These are phyloP conservation scores for Ditula angustiorana DNA, from an alignment of 2,888 invertebrate species.

Conservation along the genomic window DNA sequence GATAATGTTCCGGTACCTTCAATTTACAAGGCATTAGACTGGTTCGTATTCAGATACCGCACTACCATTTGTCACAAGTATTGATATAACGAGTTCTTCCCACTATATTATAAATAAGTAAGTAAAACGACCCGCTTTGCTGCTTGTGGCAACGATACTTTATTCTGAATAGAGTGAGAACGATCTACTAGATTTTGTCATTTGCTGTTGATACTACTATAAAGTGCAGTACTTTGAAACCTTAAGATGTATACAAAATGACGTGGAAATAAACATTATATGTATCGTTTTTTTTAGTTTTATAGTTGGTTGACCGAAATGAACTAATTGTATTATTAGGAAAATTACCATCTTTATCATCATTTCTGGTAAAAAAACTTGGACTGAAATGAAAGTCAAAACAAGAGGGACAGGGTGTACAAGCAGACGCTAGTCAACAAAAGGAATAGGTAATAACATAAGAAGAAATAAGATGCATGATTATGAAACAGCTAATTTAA, in stretches of 20 bases:
- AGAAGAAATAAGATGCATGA: no score
- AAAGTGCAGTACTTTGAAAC: not conserved
- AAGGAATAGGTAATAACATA: no score
- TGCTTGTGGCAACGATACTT: constrained; percentile 12
- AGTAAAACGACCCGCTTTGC: constrained; percentile 6
- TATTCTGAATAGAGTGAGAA: constrained; percentile 21
- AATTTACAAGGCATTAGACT: not conserved
- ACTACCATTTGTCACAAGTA: constrained; percentile 29
- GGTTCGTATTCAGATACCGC: constrained; percentile 3
- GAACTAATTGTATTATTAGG: no score
- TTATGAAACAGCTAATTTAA: not conserved
- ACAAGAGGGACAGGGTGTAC: no score
- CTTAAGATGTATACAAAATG: not conserved
- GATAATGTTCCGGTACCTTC: constrained; percentile 30
- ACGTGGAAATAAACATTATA: no score
- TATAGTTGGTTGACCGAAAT: no score
- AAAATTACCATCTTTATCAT: no score
- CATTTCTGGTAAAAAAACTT: no score
- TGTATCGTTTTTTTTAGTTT: no score
- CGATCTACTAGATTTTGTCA: constrained; percentile 18
- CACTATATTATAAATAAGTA: constrained; percentile 21
- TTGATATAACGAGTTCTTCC: constrained; percentile 9
- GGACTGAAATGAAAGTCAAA: no score
- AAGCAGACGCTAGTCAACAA: no score
- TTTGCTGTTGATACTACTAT: constrained; percentile 17